Percentiles rank a stretch among this genome's conserved stretches.
These are phyloP conservation scores for Euzetes globulus DNA, from an alignment of 2,888 invertebrate species.

Conservation along the genomic window DNA sequence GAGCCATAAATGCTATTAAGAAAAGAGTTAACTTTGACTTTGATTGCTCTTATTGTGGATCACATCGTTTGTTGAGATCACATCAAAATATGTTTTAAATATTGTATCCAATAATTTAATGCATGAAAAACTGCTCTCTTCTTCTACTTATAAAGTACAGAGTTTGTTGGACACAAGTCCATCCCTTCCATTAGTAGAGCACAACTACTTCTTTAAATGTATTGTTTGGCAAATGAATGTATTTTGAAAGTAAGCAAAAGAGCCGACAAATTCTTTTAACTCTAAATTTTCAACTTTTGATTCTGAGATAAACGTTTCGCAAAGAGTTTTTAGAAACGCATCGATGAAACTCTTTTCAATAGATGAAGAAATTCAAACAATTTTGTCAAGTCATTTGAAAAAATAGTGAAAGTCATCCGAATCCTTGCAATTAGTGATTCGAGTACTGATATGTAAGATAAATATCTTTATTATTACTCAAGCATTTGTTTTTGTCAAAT, in stretches of 20 bases:
- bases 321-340: no score
- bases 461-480: no score
- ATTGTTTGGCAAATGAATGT: no score
- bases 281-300: no score
- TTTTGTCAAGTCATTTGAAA: background rate
- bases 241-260: no score
- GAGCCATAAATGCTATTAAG: slow-evolving; percentile 16
- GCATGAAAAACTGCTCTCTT: background rate
- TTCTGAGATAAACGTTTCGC: no score
- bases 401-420: slow-evolving; percentile 14
- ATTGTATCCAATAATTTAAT: background rate
- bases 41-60: slow-evolving; percentile 12
- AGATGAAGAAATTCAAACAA: background rate
- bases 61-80: slow-evolving; percentile 18
- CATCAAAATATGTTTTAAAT: slow-evolving; percentile 1
- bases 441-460: background rate
- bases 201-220: no score
- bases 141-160: background rate
- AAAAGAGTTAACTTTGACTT: slow-evolving; percentile 20
- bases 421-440: no score
- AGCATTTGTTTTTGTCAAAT: no score
- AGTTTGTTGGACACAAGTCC: no score
- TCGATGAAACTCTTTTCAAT: background rate
- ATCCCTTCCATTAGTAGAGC: no score
- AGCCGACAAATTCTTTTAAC: no score